phyloP scores from a whole-genome alignment of 2,113 vertebrate genomes.

The Aplodontia rufa region DNA sequence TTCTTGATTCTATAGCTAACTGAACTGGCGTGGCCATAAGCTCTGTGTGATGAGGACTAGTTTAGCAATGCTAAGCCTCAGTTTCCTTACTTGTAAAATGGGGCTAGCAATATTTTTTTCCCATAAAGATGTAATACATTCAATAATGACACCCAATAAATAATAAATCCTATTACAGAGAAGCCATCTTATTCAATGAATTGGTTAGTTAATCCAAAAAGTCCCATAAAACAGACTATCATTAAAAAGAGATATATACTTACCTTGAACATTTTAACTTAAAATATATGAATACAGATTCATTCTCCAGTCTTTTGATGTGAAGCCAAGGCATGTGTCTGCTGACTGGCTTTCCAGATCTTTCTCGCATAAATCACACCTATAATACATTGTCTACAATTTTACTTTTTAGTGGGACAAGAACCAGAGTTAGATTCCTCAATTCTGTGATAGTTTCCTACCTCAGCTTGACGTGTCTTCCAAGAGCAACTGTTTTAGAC shows the following conservation, averaged over 20 bases:
- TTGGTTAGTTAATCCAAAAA: slow-evolving; percentile 52
- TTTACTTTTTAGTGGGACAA: slow-evolving; percentile 50
- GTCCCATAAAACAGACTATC: slow-evolving; percentile 19
- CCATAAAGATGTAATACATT: slow-evolving; percentile 39
- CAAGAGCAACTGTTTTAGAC: slow-evolving; percentile 29
- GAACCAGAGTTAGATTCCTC: slow-evolving; percentile 17
- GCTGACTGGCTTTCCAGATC: slow-evolving; percentile 59
- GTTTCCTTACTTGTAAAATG: slow-evolving; percentile 45
- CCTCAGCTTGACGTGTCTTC: not conserved
- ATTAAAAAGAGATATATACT: slow-evolving; percentile 63
- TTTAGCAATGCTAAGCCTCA: not conserved
- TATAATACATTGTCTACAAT: slow-evolving; percentile 49
- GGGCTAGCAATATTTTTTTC: not conserved
- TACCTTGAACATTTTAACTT: slow-evolving; percentile 64
- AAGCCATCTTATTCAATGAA: not conserved
- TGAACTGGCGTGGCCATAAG: not conserved
- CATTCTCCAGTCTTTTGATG: slow-evolving; percentile 47
- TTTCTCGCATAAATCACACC: slow-evolving; percentile 63
- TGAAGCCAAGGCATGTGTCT: slow-evolving; percentile 55
- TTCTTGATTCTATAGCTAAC: not conserved
- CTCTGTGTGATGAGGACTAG: not conserved
- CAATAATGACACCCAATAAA: slow-evolving; percentile 9
- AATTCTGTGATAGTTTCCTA: slow-evolving; percentile 1
- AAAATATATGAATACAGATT: slow-evolving; percentile 64
- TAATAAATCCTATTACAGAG: slow-evolving; percentile 55